Base-by-base conservation (phyloP, 2,888 invertebrate species). In the Spilosoma lubricipeda region DNA sequence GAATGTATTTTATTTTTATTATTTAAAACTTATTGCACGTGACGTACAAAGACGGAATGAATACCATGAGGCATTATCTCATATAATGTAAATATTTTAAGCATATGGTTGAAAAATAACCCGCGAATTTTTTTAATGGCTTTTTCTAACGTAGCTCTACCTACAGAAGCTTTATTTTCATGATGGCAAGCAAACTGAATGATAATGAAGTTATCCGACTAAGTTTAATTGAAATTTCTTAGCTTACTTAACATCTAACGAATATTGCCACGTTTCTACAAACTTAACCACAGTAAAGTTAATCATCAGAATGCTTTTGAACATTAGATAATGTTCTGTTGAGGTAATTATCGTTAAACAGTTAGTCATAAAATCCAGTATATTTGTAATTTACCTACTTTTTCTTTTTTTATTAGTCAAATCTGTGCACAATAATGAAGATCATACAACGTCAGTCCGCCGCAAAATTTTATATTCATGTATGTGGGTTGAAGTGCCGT, bases 401-500 rank as follows among this genome's bases (percentile, higher is more conserved):
- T 78, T 77, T 80, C 71, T 77, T 79, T 81, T 82, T 56, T 74
- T 75, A 81, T 73, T 79, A 82, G 85, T 82, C 84, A 81, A 85
- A 70, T 80, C 84, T 82, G 77, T 78, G 80, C 79, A 87, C 83
- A 89, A 87, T 87, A 85, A 59, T 85, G 80, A 89, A 88, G 89
- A 90, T 88, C 90, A 90, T 89, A 89, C 84, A 90, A 89, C 88
- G 88, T 88, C 88, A 89, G 88, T 89, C 91, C 88, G 87, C 86
- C 86, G 89, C 84, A 87, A 88, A 23, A 91, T 93, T 92, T 92
- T 93, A 93, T 90, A 91, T 91, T 90, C 90, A 89, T 93, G 89
- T 92, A 92, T 93, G 92, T 94, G 92, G 94, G 93, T 92, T 93
- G 92, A 82, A 90, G 95, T 93, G 94, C 94, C 94, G 95, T 95